Conservation (phyloP, 2,888 invertebrate genomes). For the Cryptocephalus primarius region DNA sequence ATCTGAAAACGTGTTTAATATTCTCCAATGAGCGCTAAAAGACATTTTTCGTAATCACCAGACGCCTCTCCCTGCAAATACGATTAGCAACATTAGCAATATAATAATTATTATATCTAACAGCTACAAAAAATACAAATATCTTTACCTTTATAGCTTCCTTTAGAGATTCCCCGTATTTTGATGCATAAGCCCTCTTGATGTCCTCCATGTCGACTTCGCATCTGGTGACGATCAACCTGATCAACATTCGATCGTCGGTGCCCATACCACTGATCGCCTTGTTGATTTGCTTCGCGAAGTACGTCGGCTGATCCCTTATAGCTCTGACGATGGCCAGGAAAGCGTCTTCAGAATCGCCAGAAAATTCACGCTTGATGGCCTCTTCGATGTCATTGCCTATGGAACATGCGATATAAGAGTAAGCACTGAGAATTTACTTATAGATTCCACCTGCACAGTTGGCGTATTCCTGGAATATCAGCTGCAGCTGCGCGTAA, state of each 20-base stretch:
- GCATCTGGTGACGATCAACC: constrained; percentile 71
- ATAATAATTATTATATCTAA: too few species aligned
- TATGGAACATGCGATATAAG: constrained; percentile 9
- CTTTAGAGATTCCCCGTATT: constrained; percentile 66
- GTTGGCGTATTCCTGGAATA: constrained; percentile 26
- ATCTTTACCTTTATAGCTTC: constrained; percentile 63
- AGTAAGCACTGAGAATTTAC: too few species aligned
- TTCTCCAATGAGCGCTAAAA: constrained; percentile 56
- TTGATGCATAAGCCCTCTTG: constrained; percentile 61
- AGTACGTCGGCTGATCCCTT: constrained; percentile 69
- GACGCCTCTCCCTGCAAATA: constrained; percentile 61
- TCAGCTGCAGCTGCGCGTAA: constrained; percentile 48
- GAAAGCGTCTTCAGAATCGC: constrained; percentile 68
- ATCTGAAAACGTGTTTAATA: too few species aligned
- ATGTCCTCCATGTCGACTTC: constrained; percentile 82
- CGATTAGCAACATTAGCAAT: too few species aligned
- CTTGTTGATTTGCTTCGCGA: constrained; percentile 76
- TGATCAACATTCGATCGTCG: constrained; percentile 74
- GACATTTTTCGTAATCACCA: constrained; percentile 77
- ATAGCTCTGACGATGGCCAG: constrained; percentile 73
- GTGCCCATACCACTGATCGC: constrained; percentile 88
- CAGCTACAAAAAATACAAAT: constrained; percentile 5
- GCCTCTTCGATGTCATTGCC: constrained; percentile 68
- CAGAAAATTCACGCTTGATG: constrained; percentile 75
- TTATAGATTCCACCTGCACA: too few species aligned